phyloP scores from a whole-genome alignment of 2,797 vertebrate species.

The Buceros bicornis region DNA sequence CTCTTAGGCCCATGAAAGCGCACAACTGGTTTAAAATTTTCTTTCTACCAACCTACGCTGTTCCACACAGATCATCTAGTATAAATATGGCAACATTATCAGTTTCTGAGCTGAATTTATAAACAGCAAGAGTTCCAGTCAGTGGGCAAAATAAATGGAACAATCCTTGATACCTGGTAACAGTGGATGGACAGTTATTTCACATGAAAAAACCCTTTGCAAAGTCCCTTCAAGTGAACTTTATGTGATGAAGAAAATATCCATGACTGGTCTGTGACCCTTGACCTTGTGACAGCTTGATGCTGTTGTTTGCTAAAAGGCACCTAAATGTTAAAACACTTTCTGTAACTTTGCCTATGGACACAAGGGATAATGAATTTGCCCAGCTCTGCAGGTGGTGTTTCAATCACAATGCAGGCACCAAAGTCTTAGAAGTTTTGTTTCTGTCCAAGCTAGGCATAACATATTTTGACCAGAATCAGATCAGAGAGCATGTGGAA shows the following conservation, averaged over 20 bases:
- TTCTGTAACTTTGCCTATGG: neutral
- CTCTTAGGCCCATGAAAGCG: neutral
- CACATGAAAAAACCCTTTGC: neutral
- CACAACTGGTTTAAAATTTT: neutral
- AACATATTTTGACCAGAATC: neutral
- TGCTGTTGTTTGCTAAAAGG: neutral
- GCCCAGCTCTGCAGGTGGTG: neutral
- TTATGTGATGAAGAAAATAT: neutral
- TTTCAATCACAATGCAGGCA: neutral
- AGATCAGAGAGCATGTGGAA: neutral
- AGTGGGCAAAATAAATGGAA: neutral
- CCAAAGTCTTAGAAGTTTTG: neutral
- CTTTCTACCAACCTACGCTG: neutral
- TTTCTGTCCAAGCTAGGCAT: neutral
- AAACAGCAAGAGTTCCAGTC: neutral
- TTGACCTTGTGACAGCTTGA: neutral
- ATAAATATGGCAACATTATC: neutral
- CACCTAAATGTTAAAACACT: neutral
- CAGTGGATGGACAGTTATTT: neutral
- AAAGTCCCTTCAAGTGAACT: neutral
- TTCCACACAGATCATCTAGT: neutral
- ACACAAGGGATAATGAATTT: neutral
- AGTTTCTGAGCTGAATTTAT: neutral
- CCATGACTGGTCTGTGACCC: neutral
- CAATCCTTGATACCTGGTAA: neutral